Conservation (phyloP, 2,797 vertebrate species). For the Enteromius paludinosus region DNA sequence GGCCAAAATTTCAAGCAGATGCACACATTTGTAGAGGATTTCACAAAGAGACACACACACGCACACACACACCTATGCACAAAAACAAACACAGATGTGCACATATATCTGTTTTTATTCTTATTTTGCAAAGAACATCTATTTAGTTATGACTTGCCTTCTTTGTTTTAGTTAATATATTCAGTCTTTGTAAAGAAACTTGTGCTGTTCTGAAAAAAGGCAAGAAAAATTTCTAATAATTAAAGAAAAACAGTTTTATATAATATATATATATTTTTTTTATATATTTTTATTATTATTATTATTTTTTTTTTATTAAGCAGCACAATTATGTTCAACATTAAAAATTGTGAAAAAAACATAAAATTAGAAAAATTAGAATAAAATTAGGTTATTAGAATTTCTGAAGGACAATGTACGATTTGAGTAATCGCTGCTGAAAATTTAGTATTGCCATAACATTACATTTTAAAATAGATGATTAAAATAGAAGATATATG, state of each 20-base stretch:
- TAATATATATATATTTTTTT: too few relatives aligned
- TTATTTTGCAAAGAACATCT: neutral
- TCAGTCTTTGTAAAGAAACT: neutral
- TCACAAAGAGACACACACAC: neutral
- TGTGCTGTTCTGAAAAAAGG: neutral
- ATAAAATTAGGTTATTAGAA: too few relatives aligned
- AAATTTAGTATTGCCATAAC: too few relatives aligned
- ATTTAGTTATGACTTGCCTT: neutral
- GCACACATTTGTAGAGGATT: conserved; percentile 9
- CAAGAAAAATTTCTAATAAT: neutral
- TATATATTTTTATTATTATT: too few relatives aligned
- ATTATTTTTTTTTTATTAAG: too few relatives aligned
- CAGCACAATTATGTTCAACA: neutral
- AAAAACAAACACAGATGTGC: conserved; percentile 14
- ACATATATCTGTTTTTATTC: neutral
- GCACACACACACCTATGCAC: neutral
- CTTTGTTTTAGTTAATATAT: neutral
- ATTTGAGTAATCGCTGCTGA: too few relatives aligned
- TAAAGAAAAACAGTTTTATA: neutral
- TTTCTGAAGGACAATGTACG: too few relatives aligned
- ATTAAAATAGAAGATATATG: too few relatives aligned
- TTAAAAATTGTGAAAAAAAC: neutral
- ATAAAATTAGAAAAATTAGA: too few relatives aligned
- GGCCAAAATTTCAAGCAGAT: conserved; percentile 8
- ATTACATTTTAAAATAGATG: too few relatives aligned